phyloP scores from a whole-genome alignment of 2,888 invertebrate species.

The Prionchulus punctatus region DNA sequence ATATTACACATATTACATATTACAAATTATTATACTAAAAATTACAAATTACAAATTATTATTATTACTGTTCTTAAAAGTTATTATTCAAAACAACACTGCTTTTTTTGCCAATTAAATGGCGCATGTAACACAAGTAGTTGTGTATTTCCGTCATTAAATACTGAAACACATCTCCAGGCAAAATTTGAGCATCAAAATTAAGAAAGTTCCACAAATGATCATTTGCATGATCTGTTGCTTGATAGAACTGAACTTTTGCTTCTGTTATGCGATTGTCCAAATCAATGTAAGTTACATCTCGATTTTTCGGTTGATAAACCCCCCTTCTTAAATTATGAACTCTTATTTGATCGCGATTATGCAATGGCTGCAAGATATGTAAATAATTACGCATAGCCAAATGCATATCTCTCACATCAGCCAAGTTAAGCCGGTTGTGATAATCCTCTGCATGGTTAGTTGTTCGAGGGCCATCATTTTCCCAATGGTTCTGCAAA shows the following conservation, averaged over 20 bases:
- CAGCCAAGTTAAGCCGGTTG: constrained; percentile 1
- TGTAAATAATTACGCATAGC: background rate
- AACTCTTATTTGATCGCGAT: background rate
- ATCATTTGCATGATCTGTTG: no score
- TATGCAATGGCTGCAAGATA: background rate
- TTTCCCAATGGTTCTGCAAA: constrained; percentile 1
- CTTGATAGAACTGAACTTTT: background rate
- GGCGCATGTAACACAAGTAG: background rate
- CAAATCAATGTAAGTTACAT: background rate
- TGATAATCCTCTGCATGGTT: constrained; percentile 5
- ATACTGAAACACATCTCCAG: background rate
- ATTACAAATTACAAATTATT: no score
- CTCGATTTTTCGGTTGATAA: background rate
- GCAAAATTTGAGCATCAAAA: background rate
- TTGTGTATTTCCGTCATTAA: background rate
- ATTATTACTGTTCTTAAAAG: no score
- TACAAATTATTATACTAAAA: no score
- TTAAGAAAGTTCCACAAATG: background rate
- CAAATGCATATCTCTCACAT: background rate
- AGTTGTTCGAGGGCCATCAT: constrained; percentile 5
- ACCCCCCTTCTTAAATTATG: background rate
- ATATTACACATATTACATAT: no score
- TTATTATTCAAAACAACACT: background rate
- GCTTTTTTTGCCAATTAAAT: background rate
- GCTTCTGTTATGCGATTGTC: background rate